Conservation (phyloP, 2,797 vertebrate genomes). For the Phrynocephalus forsythii region DNA sequence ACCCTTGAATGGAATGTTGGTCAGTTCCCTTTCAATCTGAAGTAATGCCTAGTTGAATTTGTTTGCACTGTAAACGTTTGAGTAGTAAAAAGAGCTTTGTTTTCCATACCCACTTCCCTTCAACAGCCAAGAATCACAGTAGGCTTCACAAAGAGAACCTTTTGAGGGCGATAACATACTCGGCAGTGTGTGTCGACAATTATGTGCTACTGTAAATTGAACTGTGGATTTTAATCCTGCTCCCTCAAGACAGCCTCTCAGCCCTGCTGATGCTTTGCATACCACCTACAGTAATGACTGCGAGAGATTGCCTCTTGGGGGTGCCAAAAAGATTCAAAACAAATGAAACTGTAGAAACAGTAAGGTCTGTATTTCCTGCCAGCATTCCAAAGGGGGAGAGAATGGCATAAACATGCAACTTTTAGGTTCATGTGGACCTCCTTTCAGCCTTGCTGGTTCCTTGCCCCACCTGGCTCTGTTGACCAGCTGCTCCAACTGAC, state of each 20-base stretch:
- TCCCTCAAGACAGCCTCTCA: conserved; percentile 41
- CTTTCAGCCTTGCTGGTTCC: background rate
- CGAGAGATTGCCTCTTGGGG: background rate
- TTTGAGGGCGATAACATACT: background rate
- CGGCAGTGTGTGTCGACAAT: conserved; percentile 44
- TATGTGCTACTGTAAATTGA: conserved; percentile 24
- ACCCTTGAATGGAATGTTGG: conserved; percentile 43
- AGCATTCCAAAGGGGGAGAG: background rate
- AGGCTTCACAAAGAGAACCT: conserved; percentile 57
- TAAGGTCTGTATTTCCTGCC: background rate
- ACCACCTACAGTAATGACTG: conserved; percentile 28
- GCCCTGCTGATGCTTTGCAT: background rate
- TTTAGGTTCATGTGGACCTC: background rate
- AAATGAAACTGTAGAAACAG: background rate
- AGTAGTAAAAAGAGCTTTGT: conserved; percentile 47
- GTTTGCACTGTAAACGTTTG: conserved; percentile 51
- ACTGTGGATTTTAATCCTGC: conserved; percentile 31
- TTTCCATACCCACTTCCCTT: conserved; percentile 53
- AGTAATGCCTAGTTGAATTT: conserved; percentile 46
- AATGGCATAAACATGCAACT: background rate
- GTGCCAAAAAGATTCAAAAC: background rate
- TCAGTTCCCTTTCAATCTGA: conserved; percentile 52
- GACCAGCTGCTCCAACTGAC: background rate
- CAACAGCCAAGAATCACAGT: conserved; percentile 66
- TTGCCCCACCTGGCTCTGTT: background rate